Percentiles rank a stretch among this genome's conserved stretches.
Evolutionary conservation across 2,113 vertebrate genomes (phyloP).

Genomic region (Oriolus oriolus): DNA sequence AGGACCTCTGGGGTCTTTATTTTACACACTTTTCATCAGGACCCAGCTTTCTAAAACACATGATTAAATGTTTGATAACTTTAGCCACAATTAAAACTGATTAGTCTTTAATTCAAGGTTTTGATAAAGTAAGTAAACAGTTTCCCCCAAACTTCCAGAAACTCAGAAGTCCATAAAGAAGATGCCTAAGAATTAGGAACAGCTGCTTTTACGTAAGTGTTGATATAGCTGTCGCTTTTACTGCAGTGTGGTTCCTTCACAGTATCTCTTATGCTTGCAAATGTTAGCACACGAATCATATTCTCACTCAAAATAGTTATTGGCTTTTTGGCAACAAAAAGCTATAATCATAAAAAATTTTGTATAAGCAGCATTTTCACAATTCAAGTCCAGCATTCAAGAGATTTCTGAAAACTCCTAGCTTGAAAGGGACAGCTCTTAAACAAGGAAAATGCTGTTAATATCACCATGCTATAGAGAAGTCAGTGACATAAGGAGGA

Average conservation of each 20-base stretch:
- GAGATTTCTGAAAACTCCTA: background rate
- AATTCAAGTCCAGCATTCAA: background rate
- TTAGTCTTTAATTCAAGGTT: background rate
- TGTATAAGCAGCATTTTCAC: background rate
- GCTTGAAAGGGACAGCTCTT: background rate
- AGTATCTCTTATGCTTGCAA: background rate
- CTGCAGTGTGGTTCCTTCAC: background rate
- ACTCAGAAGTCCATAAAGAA: background rate
- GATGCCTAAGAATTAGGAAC: background rate
- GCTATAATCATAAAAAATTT: background rate
- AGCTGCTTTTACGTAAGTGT: background rate
- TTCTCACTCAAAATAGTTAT: background rate
- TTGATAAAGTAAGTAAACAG: background rate
- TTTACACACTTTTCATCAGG: background rate
- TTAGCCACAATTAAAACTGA: background rate
- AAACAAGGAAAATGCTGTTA: background rate
- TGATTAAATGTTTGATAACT: background rate
- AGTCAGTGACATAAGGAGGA: background rate
- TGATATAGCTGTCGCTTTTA: background rate
- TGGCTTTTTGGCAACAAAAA: constrained; percentile 13
- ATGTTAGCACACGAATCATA: background rate
- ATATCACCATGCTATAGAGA: background rate
- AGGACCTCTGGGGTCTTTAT: background rate
- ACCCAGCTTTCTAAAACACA: background rate
- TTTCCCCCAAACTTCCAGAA: background rate